A percentile compares a stretch with the other conserved stretches of the same genome.
phyloP scores from a whole-genome alignment of 2,888 invertebrate species.

The Nephrotoma guestfalica region DNA sequence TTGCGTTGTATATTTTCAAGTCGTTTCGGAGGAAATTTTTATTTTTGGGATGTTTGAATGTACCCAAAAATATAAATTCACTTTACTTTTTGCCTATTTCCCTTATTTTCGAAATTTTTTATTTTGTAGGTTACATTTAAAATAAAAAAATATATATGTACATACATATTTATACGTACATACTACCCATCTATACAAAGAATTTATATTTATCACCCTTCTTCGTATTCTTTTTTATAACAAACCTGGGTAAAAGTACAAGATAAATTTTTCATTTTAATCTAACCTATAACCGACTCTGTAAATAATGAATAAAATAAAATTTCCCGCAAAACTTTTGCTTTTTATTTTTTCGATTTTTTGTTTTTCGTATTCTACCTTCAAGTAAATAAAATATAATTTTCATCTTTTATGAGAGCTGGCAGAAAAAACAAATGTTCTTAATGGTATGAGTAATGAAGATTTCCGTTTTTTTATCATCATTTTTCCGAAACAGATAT shows the following conservation, averaged over 20 bases:
- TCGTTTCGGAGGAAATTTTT: background rate
- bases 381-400: background rate
- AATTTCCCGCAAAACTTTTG: background rate
- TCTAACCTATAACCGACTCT: background rate
- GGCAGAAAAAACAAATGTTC: background rate
- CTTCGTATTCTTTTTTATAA: background rate
- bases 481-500: background rate
- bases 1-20: background rate
- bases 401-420: background rate
- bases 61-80: background rate
- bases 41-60: background rate
- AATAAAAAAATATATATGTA: background rate
- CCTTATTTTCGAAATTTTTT: background rate
- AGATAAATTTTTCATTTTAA: background rate
- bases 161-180: background rate
- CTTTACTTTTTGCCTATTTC: background rate
- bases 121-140: background rate
- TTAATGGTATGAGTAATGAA: background rate
- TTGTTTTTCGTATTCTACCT: background rate
- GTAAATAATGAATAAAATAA: background rate
- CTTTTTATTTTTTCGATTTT: background rate
- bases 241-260: background rate
- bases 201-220: background rate
- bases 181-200: background rate
- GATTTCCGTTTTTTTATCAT: background rate